Base-by-base conservation (phyloP, 2,888 invertebrate genomes). In the Ganaspis brasiliensis region DNA sequence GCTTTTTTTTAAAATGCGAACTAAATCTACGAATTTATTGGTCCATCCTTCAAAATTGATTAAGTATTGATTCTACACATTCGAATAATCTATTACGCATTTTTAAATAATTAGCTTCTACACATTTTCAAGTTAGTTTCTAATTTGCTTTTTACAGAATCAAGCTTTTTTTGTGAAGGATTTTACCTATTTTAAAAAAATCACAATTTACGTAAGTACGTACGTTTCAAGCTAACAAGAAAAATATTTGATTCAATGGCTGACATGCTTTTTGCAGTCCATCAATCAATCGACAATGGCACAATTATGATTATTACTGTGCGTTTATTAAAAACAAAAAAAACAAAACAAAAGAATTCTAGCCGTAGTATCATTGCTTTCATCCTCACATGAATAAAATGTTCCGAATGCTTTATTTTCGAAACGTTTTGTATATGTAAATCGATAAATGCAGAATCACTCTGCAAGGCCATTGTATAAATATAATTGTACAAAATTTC, bases 161-260 rank as follows among this genome's bases (percentile, higher is more conserved):
- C 24, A 16, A 21, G 19, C 21, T 67, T 63, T 21, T 45, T 24
- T 40, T 1, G 16, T 1, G 9, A 45, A 67, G 21, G 12, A n/a
- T 24, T 67, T 67, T 3, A 21, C 14, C 14, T 67, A 37, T 1
- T 19, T 4, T 63, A 67, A 24, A 37, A 45, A 45, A 67, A 67
- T 67, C 45, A 67, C 67, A 67, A 67, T 24, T 24, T 40, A 45
- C 24, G 40, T 67, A 67, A 67, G 67, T 67, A 67, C 67, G 19
- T 67, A 67, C 19, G 24, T 67, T 67, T 40, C 24, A 37, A 63
- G 24, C 24, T 35, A 21, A 19, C 19, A 19, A 19, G 9, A 16
- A 63, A 63, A 40, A 45, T 21, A n/a, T 37, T 24, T 45, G 6
- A 67, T 63, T 59, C 59, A 63, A 37, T 63, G 14, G 19, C 61